Conservation (phyloP, 2,113 vertebrate species). For the Anolis carolinensis region DNA sequence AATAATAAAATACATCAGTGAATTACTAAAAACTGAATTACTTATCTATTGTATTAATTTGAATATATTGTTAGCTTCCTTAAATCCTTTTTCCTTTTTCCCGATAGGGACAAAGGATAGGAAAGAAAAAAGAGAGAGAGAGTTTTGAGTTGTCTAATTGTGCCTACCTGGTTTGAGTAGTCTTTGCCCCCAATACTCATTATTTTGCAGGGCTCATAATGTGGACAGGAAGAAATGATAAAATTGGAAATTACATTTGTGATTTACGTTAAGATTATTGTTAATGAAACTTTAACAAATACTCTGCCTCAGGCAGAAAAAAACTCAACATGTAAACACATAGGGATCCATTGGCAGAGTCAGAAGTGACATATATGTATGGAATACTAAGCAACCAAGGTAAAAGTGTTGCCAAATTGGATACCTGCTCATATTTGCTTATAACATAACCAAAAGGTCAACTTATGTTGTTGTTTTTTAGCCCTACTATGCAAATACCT, state of each 20-base stretch:
- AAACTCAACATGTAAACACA: fast-evolving
- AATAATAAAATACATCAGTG: no score
- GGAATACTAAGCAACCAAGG: not conserved
- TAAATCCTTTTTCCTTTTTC: no score
- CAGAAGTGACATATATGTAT: not conserved
- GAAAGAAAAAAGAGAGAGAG: no score
- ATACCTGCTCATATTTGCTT: fast-evolving
- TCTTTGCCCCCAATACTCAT: not conserved
- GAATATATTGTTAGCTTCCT: no score
- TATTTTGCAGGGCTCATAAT: not conserved
- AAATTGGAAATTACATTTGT: not conserved
- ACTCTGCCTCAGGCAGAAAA: not conserved
- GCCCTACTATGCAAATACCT: not conserved
- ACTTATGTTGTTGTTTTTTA: not conserved
- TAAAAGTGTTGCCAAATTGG: fast-evolving
- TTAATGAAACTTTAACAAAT: not conserved
- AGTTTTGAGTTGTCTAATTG: not conserved
- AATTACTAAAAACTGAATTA: no score
- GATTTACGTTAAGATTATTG: not conserved
- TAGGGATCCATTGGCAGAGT: not conserved
- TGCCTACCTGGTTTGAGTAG: not conserved
- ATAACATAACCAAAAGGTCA: slow-evolving; percentile 11
- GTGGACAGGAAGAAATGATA: not conserved
- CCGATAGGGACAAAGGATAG: no score
- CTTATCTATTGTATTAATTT: no score